Evolutionary conservation across 2,797 vertebrate genomes (phyloP).

Genomic region (Cyclura pinguis): DNA sequence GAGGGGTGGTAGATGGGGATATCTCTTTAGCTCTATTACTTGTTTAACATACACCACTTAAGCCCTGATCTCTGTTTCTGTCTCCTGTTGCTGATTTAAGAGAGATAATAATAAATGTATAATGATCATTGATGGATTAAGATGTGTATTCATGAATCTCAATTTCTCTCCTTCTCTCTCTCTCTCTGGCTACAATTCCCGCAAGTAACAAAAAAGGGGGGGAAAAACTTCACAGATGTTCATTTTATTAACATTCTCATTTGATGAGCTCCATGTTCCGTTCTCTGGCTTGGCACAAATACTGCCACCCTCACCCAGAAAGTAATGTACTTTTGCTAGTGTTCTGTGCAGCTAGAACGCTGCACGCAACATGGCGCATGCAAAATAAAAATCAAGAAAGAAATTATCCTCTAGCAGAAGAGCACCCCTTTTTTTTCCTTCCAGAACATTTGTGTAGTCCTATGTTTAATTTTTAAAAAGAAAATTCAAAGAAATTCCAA

Average conservation of each 20-base stretch:
- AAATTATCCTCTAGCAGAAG: not conserved
- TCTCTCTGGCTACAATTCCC: constrained; percentile 40
- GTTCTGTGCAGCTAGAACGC: not conserved
- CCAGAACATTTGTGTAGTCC: not conserved
- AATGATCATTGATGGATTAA: constrained; percentile 44
- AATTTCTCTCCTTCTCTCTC: not conserved
- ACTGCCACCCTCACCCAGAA: not conserved
- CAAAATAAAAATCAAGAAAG: not conserved
- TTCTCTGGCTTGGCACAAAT: constrained; percentile 25
- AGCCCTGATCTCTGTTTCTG: not conserved
- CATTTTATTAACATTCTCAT: constrained; percentile 38
- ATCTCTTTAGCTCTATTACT: not conserved
- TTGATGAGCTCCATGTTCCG: constrained; percentile 32
- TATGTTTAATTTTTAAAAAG: not conserved
- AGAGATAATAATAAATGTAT: constrained; percentile 30
- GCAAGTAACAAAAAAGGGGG: not conserved
- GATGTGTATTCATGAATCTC: constrained; percentile 39
- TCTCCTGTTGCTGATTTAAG: not conserved
- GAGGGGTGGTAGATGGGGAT: not conserved
- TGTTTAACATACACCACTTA: not conserved
- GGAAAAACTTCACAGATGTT: constrained; percentile 42
- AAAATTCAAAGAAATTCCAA: not conserved
- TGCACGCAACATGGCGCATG: no score
- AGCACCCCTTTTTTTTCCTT: no score
- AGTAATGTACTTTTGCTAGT: fast-evolving